Evolutionary conservation across 2,797 vertebrate species (phyloP).

Genomic region (Semaprochilodus insignis): DNA sequence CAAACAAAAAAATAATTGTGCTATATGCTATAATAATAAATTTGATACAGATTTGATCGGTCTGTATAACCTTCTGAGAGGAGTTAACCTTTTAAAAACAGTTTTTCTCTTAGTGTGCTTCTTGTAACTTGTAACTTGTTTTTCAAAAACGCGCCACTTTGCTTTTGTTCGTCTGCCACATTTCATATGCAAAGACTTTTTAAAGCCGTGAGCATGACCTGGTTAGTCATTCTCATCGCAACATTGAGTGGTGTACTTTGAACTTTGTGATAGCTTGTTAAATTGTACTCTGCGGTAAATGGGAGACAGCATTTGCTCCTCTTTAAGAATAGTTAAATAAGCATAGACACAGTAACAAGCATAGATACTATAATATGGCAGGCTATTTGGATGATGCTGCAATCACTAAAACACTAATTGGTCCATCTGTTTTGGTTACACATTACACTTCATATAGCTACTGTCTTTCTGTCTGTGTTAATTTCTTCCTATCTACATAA

Average conservation of each 20-base stretch:
- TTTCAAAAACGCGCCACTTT: neutral
- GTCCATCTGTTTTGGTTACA: too few species aligned
- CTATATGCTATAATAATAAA: too few species aligned
- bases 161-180: neutral
- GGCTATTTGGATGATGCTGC: too few species aligned
- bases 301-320: neutral
- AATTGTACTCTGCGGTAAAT: conserved; percentile 21
- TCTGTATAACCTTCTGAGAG: too few species aligned
- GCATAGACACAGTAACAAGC: neutral
- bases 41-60: too few species aligned
- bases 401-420: too few species aligned
- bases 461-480: too few species aligned
- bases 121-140: neutral
- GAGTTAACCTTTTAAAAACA: too few species aligned
- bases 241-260: conserved; percentile 68
- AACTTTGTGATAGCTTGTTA: conserved; percentile 34
- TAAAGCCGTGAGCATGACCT: conserved; percentile 44
- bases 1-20: too few species aligned
- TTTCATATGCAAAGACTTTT: neutral
- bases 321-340: neutral
- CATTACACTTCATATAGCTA: too few species aligned
- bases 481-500: too few species aligned
- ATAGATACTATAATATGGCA: neutral
- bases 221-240: conserved; percentile 68
- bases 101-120: neutral